Evolutionary conservation across 2,888 invertebrate genomes (phyloP).

Genomic region (Caradrina kadenii): DNA sequence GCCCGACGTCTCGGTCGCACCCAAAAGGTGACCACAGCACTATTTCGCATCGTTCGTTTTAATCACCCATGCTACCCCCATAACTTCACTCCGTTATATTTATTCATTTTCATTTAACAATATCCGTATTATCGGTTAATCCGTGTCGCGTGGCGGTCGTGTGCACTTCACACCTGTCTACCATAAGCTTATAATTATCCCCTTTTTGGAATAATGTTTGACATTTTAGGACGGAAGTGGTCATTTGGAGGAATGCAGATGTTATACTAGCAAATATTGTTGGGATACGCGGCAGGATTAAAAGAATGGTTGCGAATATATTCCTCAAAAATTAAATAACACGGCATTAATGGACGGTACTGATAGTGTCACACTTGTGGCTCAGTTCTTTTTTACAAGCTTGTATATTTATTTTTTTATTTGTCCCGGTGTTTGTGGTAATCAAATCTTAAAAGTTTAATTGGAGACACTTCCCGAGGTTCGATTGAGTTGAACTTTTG

Average conservation of each 20-base stretch:
- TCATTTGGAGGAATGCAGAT: conserved; percentile 50
- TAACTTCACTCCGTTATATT: background rate
- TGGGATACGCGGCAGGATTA: background rate
- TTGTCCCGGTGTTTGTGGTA: no score
- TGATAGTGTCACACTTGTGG: no score
- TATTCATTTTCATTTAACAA: conserved; percentile 12
- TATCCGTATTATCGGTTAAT: conserved; percentile 63
- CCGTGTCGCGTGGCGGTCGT: conserved; percentile 78
- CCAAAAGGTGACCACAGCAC: no score
- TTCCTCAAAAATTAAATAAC: no score
- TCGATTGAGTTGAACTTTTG: no score
- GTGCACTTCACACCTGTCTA: conserved; percentile 76
- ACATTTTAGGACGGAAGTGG: conserved; percentile 64
- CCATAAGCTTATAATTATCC: conserved; percentile 55
- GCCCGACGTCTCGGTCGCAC: no score
- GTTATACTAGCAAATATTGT: conserved; percentile 14
- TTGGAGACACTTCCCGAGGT: no score
- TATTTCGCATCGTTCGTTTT: background rate
- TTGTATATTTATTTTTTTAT: no score
- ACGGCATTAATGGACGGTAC: no score
- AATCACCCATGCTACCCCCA: background rate
- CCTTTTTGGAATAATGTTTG: conserved; percentile 51
- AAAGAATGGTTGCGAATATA: background rate
- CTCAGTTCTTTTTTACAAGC: no score
- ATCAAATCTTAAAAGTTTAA: no score